These are phyloP conservation scores for Zootoca vivipara DNA, from an alignment of 2,113 vertebrate species.

Conservation along the genomic window DNA sequence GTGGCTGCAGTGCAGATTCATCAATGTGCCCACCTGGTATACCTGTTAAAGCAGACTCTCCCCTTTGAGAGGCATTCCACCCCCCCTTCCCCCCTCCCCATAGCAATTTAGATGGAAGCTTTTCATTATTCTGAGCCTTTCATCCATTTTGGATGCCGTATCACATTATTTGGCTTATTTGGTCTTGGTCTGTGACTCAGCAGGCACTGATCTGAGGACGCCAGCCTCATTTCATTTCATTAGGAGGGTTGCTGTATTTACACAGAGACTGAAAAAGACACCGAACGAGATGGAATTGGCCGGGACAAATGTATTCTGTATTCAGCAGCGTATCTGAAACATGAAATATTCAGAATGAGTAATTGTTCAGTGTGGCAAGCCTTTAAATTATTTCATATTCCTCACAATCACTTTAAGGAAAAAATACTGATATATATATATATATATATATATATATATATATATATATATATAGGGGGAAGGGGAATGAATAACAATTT, in stretches of 20 bases:
- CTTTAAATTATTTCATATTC: background rate
- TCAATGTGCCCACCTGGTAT: background rate
- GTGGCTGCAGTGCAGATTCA: conserved; percentile 23
- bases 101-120: conserved; percentile 34
- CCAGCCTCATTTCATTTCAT: conserved; percentile 37
- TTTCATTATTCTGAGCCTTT: conserved; percentile 44
- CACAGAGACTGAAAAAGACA: conserved; percentile 28
- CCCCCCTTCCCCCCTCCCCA: background rate
- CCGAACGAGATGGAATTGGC: background rate
- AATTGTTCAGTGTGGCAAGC: background rate
- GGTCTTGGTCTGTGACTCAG: conserved; percentile 50
- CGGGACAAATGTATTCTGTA: background rate
- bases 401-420: background rate
- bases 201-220: background rate
- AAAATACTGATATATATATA: background rate
- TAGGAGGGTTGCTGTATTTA: background rate
- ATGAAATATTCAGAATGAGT: background rate
- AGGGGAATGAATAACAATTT: background rate
- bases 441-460: too few relatives aligned
- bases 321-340: background rate
- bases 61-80: conserved; percentile 33
- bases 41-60: conserved; percentile 14
- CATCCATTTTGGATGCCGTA: conserved; percentile 55
- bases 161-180: conserved; percentile 42
- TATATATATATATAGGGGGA: too few relatives aligned